Conservation (phyloP, 2,797 vertebrate genomes). For the Parotocinclus haroldoi region DNA sequence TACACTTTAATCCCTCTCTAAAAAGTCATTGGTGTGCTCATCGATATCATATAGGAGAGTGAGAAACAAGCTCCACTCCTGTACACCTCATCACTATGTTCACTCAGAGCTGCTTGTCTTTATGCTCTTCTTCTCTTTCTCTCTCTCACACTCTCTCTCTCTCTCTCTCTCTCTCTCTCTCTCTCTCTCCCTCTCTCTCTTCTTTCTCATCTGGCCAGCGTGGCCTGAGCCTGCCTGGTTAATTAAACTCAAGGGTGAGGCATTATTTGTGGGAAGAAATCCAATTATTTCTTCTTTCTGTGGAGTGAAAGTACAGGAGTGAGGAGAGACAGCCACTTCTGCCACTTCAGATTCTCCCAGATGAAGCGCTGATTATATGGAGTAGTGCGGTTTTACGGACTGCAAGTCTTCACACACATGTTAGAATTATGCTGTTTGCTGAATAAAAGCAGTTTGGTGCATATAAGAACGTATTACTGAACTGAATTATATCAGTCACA, state of each 20-base stretch:
- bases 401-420: conserved; percentile 55
- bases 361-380: conserved; percentile 58
- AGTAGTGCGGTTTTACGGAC: conserved; percentile 38
- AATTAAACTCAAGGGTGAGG: conserved; percentile 83
- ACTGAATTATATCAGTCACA: neutral
- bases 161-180: conserved; percentile 9
- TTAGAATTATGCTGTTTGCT: conserved; percentile 48
- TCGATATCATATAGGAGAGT: conserved; percentile 47
- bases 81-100: conserved; percentile 17
- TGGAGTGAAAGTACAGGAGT: conserved; percentile 53
- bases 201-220: conserved; percentile 63
- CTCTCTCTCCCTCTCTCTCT: conserved; percentile 53
- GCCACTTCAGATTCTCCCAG: conserved; percentile 56
- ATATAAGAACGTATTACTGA: neutral
- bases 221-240: conserved; percentile 68
- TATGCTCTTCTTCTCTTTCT: neutral
- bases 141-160: too few relatives aligned
- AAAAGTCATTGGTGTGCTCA: conserved; percentile 48
- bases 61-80: conserved; percentile 33
- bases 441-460: conserved; percentile 6
- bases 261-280: conserved; percentile 85
- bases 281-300: conserved; percentile 80
- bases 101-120: neutral
- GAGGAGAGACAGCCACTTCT: conserved; percentile 64
- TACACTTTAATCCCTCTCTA: conserved; percentile 42